Evolutionary conservation across 2,113 vertebrate genomes (phyloP), one percentile per base, ranked within the genome.

Genomic region (Forbesichthys agassizii): DNA sequence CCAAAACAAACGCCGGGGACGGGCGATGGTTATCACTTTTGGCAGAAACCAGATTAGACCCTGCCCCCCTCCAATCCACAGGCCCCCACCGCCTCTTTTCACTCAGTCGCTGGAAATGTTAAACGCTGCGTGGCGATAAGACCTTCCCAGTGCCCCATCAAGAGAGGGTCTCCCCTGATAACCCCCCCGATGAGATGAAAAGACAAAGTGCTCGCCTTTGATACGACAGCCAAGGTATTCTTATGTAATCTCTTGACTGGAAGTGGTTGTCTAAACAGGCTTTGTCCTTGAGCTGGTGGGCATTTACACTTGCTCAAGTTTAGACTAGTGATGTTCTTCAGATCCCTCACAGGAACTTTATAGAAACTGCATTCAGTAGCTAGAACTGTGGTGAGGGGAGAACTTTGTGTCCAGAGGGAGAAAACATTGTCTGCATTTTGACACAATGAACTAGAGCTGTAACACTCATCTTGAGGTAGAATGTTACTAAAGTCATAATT

Each of bases 231-330:
- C 65, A 20, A 63, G 51, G 36, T 56, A 16, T 2, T 5, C 4
- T 61, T 59, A 54, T 11, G 1, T 66, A 74, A 69, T 66, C 51
- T 42, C n/a, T 13, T 68, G 58, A 11, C 61, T 67, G 72, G 52
- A 75, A 14, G 3, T n/a, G 46, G 10, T 57, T 42, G 61, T 82
- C 52, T 74, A 42, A 80, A 78, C 74, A 42, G 56, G 49, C 68
- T 73, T 73, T 73, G 78, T 71, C 65, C 33, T 67, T 54, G 33
- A 20, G 51, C 48, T 71, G 60, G 51, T 27, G 36, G 18, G 61
- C 33, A 20, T 20, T 48, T 14, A 51, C 55, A 16, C 56, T 10
- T 1, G 49, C 62, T 66, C 49, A 64, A 42, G 33, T 60, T 9
- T 53, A 58, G 36, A 60, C 65, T 0, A 13, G 53, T 14, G n/a